Base-by-base conservation (phyloP, 2,888 invertebrate genomes). In the Scaptomyza reducta region DNA sequence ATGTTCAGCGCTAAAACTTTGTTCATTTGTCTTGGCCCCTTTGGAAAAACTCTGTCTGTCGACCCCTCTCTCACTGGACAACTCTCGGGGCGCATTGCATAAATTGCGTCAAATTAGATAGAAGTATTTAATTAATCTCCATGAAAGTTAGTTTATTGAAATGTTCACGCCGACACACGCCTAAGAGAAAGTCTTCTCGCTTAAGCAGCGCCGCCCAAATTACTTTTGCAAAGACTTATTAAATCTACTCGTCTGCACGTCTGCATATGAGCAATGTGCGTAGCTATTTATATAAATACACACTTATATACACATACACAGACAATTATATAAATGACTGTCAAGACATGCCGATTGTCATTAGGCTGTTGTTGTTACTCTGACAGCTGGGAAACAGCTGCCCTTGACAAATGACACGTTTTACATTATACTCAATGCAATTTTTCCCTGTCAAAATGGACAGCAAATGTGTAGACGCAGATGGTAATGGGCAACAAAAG, bases 381-480 rank as follows among this genome's bases (percentile, higher is more conserved):
- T 62, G 63, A 33, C 54, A 62, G 69, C 58, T 56, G 44, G 59
- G 69, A 53, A 75, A 69, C 87, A 88, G 83, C 87, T 89, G 88
- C 73, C 77, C 78, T 78, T 89, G 89, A 88, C 89, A 88, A 88
- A 88, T 88, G 89, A 87, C 78, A 74, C 89, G 77, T 89, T 87
- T 89, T 87, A 89, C 89, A 88, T 84, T 79, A 87, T 72, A 77
- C 77, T 84, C 74, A 67, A 75, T 89, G 87, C 88, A 86, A 87
- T 87, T 88, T 89, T 82, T 88, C 80, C 63, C 70, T 78, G 87
- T 79, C 84, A 80, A 77, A 81, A 77, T 65, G 74, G 81, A 69
- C 77, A 75, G 77, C 73, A 53, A 77, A 73, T 77, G 77, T 74
- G 87, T 84, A 81, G 85, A 81, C 87, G 74, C 84, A 87, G 84